Percentiles rank a stretch among this genome's conserved stretches.
Conservation (phyloP, 2,888 invertebrate species). For the Molanna angustata region DNA sequence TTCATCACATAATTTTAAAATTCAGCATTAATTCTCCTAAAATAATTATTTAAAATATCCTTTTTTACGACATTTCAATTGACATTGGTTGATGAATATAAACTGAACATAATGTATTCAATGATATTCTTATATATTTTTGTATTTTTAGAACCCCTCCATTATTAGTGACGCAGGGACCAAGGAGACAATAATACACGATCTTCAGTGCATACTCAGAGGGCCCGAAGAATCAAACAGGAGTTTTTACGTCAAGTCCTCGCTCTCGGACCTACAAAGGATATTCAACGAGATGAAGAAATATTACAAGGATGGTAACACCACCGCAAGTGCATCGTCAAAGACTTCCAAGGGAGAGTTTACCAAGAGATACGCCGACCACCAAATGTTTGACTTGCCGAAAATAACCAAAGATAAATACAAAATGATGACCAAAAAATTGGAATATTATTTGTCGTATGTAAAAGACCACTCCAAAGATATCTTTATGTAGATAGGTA, state of each 20-base stretch:
- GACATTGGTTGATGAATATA: neutral
- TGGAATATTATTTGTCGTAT: slow-evolving; percentile 70
- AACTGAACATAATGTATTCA: too few relatives aligned
- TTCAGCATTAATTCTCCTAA: too few relatives aligned
- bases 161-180: slow-evolving; percentile 58
- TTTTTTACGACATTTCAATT: too few relatives aligned
- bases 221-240: slow-evolving; percentile 57
- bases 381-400: slow-evolving; percentile 48
- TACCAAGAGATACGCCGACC: slow-evolving; percentile 56
- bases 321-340: slow-evolving; percentile 33
- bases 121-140: too few relatives aligned
- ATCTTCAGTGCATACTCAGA: slow-evolving; percentile 59
- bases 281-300: slow-evolving; percentile 53
- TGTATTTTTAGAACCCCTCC: slow-evolving; percentile 55
- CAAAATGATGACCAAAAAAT: slow-evolving; percentile 58
- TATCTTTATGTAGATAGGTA: too few relatives aligned
- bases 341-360: slow-evolving; percentile 43
- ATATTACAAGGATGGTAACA: slow-evolving; percentile 33
- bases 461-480: slow-evolving; percentile 8
- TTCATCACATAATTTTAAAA: too few relatives aligned
- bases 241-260: slow-evolving; percentile 60
- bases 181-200: slow-evolving; percentile 57
- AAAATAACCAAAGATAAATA: slow-evolving; percentile 44
- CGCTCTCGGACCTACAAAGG: slow-evolving; percentile 63
- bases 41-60: too few relatives aligned